A percentile compares a stretch with the other conserved stretches of the same genome.
These are phyloP conservation scores for Oxystoma pomonae DNA, from an alignment of 2,888 invertebrate species.

Conservation along the genomic window DNA sequence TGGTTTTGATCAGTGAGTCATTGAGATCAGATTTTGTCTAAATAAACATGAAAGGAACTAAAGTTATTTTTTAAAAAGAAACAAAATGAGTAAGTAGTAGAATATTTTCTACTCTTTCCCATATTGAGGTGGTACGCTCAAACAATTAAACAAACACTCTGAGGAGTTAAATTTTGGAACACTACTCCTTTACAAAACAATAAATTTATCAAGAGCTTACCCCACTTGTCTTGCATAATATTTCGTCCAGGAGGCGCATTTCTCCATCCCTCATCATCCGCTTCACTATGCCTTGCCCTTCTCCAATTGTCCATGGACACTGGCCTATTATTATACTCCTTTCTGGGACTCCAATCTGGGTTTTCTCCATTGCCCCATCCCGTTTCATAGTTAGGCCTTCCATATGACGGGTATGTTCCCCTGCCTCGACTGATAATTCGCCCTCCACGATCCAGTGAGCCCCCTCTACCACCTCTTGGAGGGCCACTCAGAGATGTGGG, in stretches of 20 bases:
- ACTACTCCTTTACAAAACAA: too few relatives aligned
- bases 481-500: conserved; percentile 42
- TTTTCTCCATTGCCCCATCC: conserved; percentile 56
- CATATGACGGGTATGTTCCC: conserved; percentile 40
- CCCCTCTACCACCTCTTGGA: conserved; percentile 43
- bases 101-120: too few relatives aligned
- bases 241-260: conserved; percentile 38
- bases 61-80: too few relatives aligned
- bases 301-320: conserved; percentile 50
- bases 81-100: too few relatives aligned
- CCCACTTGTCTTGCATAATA: conserved; percentile 52
- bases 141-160: too few relatives aligned
- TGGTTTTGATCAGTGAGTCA: too few relatives aligned
- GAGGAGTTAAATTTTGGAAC: too few relatives aligned
- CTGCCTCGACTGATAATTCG: conserved; percentile 36
- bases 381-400: conserved; percentile 43
- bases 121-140: too few relatives aligned
- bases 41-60: too few relatives aligned
- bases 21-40: too few relatives aligned
- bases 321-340: conserved; percentile 50
- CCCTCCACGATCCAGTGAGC: conserved; percentile 48
- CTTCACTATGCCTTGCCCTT: conserved; percentile 46
- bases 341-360: conserved; percentile 57
- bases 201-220: too few relatives aligned
- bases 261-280: conserved; percentile 48